Conservation (phyloP, 2,888 invertebrate genomes). For the Pheosia gnoma region DNA sequence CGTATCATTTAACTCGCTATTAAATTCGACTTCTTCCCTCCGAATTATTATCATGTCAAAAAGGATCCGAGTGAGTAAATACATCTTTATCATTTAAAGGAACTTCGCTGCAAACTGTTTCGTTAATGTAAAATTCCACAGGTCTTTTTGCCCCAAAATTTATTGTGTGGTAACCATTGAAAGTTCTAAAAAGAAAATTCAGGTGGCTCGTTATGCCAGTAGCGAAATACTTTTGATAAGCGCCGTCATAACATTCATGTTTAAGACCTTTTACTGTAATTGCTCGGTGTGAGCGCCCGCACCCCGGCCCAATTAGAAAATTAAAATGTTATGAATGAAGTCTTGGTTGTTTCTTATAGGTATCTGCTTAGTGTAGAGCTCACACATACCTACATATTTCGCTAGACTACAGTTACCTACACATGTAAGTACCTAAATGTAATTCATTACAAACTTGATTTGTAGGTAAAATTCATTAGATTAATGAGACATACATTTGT, state of each 20-base stretch:
- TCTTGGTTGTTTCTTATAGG: constrained; percentile 68
- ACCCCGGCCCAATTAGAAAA: constrained; percentile 73
- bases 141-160: constrained; percentile 56
- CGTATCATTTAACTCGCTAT: constrained; percentile 84
- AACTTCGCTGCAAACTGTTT: constrained; percentile 28
- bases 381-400: not conserved
- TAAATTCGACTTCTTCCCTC: constrained; percentile 83
- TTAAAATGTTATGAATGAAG: constrained; percentile 77
- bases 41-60: constrained; percentile 80
- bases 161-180: constrained; percentile 77
- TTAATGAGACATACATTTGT: too few species aligned
- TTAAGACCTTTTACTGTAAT: constrained; percentile 83
- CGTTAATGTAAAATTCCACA: constrained; percentile 47
- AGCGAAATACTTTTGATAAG: constrained; percentile 80
- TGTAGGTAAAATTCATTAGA: too few species aligned
- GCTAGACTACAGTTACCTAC: too few species aligned
- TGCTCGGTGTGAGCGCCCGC: constrained; percentile 62
- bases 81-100: constrained; percentile 49
- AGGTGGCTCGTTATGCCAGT: constrained; percentile 61
- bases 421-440: too few species aligned
- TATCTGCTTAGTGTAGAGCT: not conserved
- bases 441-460: too few species aligned
- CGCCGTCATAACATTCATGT: constrained; percentile 82
- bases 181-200: constrained; percentile 61
- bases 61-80: constrained; percentile 57